phyloP scores from a whole-genome alignment of 2,113 vertebrate species.

The Sturnira hondurensis region DNA sequence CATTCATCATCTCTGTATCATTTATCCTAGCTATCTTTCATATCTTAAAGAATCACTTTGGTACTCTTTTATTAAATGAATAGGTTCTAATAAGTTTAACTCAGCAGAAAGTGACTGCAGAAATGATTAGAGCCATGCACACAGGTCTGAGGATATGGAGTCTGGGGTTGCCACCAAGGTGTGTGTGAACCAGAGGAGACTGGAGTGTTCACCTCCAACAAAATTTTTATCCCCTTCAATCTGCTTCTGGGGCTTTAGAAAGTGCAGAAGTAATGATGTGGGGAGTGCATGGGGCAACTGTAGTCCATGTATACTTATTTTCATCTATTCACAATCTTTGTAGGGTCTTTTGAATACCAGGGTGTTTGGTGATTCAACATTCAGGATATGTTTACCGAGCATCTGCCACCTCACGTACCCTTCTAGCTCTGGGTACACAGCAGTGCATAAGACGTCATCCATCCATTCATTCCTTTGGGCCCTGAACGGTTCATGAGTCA shows the following conservation, averaged over 20 bases:
- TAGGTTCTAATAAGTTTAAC: background rate
- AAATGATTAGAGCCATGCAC: background rate
- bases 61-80: background rate
- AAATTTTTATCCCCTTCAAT: background rate
- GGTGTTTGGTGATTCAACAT: no score
- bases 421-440: no score
- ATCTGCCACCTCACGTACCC: background rate
- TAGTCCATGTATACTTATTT: background rate
- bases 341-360: no score
- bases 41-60: background rate
- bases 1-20: background rate
- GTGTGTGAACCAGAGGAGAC: background rate
- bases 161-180: background rate
- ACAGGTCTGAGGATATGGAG: background rate
- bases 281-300: fast-evolving
- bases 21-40: background rate
- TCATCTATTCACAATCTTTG: no score
- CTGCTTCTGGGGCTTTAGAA: background rate
- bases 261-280: no score
- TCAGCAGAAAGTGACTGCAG: background rate
- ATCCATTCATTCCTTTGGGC: background rate
- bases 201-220: background rate
- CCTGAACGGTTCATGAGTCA: no score
- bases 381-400: background rate
- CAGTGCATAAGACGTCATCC: background rate